Conservation (phyloP, 23 tunicate species). For the Styela plicata region DNA sequence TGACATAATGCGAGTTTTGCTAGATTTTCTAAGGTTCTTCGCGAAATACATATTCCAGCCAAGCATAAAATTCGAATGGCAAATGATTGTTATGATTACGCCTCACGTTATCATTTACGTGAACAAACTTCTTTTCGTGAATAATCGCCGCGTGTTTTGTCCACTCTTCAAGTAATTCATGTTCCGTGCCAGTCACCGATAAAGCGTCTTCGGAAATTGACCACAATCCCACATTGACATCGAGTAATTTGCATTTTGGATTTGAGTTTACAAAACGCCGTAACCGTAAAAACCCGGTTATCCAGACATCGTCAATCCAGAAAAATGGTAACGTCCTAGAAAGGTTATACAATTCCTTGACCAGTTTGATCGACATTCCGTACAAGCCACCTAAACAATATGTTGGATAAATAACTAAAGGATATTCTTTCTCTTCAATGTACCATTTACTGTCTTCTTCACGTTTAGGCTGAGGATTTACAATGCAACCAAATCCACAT, state of each 20-base stretch:
- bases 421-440: neutral
- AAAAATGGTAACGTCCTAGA: conserved; percentile 15
- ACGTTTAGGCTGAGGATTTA: neutral
- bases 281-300: conserved; percentile 5
- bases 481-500: neutral
- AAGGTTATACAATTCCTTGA: neutral
- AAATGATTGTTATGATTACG: neutral
- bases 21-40: neutral
- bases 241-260: neutral
- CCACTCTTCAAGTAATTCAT: neutral
- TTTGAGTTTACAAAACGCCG: neutral
- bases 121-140: neutral
- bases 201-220: neutral
- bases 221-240: neutral
- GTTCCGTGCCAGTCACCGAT: neutral
- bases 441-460: neutral
- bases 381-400: conserved; percentile 15
- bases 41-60: conserved; percentile 6
- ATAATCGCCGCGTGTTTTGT: neutral
- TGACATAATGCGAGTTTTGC: no score
- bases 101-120: neutral
- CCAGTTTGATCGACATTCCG: conserved; percentile 1
- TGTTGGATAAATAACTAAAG: neutral
- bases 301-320: conserved; percentile 25
- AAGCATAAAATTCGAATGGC: neutral